phyloP scores from a whole-genome alignment of 2,797 vertebrate species.

The Odontamblyopus rebecca region DNA sequence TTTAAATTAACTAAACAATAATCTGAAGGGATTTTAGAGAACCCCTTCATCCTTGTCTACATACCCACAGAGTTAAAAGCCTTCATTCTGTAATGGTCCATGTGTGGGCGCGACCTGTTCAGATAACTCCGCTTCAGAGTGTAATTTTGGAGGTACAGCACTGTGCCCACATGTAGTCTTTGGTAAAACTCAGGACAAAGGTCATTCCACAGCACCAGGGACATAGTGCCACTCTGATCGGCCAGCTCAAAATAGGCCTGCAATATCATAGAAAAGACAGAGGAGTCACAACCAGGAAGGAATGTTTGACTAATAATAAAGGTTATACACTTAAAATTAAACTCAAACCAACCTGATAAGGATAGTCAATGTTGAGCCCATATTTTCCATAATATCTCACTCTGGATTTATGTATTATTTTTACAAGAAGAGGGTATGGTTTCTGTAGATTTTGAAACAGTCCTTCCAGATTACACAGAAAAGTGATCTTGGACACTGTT shows the following conservation, averaged over 20 bases:
- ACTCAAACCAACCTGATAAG: slow-evolving; percentile 83
- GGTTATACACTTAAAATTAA: neutral
- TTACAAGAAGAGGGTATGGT: slow-evolving; percentile 84
- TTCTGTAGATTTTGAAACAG: slow-evolving; percentile 64
- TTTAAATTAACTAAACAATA: neutral
- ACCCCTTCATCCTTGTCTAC: slow-evolving; percentile 15
- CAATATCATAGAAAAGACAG: slow-evolving; percentile 20
- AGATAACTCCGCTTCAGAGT: slow-evolving; percentile 83
- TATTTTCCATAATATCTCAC: slow-evolving; percentile 89
- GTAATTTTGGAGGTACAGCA: slow-evolving; percentile 88
- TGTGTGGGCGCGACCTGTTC: slow-evolving; percentile 81
- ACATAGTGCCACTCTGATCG: slow-evolving; percentile 88
- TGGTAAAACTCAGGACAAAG: slow-evolving; percentile 90
- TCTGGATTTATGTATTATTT: slow-evolving; percentile 88
- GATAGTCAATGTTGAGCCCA: slow-evolving; percentile 80
- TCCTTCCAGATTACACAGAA: slow-evolving; percentile 80
- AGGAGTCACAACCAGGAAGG: neutral
- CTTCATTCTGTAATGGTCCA: slow-evolving; percentile 80
- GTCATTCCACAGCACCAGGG: slow-evolving; percentile 90
- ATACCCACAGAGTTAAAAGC: slow-evolving; percentile 84
- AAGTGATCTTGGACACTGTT: slow-evolving; percentile 81
- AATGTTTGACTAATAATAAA: neutral
- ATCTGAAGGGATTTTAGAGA: neutral
- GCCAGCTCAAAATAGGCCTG: slow-evolving; percentile 93
- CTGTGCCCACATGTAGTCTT: slow-evolving; percentile 81